phyloP scores from a whole-genome alignment of 2,113 vertebrate genomes.

The Atrichornis clamosus region DNA sequence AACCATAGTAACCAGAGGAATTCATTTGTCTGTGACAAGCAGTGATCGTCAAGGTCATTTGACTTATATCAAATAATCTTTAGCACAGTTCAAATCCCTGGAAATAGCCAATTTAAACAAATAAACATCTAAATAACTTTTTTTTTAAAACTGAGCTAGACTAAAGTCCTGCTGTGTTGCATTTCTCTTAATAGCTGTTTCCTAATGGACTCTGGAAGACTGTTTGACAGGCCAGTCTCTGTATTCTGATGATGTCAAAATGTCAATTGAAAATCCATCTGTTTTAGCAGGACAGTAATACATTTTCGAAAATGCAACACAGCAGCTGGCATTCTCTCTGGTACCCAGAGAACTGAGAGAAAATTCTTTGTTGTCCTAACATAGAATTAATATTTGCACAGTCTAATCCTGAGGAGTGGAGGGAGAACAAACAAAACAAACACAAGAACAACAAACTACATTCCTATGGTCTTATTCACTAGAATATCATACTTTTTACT shows the following conservation, averaged over 20 bases:
- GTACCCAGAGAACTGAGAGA: conserved; percentile 14
- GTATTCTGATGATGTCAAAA: conserved; percentile 58
- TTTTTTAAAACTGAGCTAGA: background rate
- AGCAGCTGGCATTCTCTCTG: conserved; percentile 17
- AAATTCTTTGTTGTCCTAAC: conserved; percentile 40
- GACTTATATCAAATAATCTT: conserved; percentile 36
- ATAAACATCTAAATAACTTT: background rate
- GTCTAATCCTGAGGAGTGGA: background rate
- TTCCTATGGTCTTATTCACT: background rate
- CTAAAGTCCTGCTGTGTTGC: conserved; percentile 25
- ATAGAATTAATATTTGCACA: conserved; percentile 49
- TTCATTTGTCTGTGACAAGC: background rate
- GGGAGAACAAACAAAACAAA: background rate
- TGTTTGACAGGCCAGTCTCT: conserved; percentile 44
- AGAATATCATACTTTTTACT: background rate
- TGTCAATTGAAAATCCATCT: conserved; percentile 60
- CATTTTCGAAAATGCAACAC: conserved; percentile 48
- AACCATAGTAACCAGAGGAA: background rate
- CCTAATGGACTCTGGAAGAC: background rate
- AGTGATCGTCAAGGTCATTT: background rate
- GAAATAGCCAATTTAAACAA: conserved; percentile 42
- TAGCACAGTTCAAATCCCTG: conserved; percentile 27
- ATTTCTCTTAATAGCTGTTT: conserved; percentile 50
- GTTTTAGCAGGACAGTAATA: conserved; percentile 56
- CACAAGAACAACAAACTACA: background rate